Evolutionary conservation across 2,888 invertebrate species (phyloP).

Genomic region (Spodoptera exigua): DNA sequence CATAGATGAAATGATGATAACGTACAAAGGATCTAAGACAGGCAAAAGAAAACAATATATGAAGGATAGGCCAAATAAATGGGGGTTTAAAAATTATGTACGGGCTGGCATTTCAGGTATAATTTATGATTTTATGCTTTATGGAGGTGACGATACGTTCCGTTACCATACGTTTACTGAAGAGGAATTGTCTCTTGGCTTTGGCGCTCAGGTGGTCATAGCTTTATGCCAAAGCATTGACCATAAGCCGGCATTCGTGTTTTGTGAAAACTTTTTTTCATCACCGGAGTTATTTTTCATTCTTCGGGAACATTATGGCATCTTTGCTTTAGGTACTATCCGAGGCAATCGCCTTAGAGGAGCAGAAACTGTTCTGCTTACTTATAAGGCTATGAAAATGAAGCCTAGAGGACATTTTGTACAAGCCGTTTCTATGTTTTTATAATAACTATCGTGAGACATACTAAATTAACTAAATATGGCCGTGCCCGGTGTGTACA

Average conservation of each 20-base stretch:
- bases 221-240: too few species aligned
- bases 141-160: conserved; percentile 20
- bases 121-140: conserved; percentile 9
- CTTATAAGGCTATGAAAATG: conserved; percentile 19
- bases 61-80: too few species aligned
- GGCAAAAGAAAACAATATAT: conserved; percentile 1
- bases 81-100: too few species aligned
- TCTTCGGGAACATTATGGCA: conserved; percentile 6
- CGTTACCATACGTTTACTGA: conserved; percentile 5
- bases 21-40: background rate
- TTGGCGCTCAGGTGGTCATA: too few species aligned
- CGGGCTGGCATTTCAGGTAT: conserved; percentile 8
- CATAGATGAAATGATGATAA: conserved; percentile 10
- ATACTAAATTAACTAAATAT: too few species aligned
- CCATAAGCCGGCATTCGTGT: too few species aligned
- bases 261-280: too few species aligned
- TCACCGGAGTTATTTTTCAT: conserved; percentile 1
- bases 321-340: conserved; percentile 29
- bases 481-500: too few species aligned
- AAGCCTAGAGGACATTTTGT: conserved; percentile 36
- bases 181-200: too few species aligned
- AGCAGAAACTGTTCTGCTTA: conserved; percentile 6
- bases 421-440: conserved; percentile 30
- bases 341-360: conserved; percentile 30
- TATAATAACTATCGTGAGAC: too few species aligned